Evolutionary conservation across 1,140 invertebrate species (phyloP), one percentile per base, ranked within the genome.

Genomic region (Atta cephalotes): DNA sequence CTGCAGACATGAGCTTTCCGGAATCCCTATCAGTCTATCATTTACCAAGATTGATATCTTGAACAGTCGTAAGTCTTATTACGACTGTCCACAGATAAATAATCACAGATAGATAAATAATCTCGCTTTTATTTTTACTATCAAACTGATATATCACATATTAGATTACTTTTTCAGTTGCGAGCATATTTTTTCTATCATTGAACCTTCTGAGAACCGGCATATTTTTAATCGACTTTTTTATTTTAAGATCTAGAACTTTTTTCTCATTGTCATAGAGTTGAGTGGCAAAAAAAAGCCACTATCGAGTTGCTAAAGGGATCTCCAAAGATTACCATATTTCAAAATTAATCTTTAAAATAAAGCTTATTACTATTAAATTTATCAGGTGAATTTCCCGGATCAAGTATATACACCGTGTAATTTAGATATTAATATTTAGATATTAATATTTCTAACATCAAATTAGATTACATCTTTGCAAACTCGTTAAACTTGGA

Each of bases 31-130:
- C 53, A 25, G 39, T 63, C 58, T n/a, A 25, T 79, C 60, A 21
- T 63, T 21, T 45, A 12, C 10, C 65, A 31, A 68, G 28, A 80
- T 25, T 45, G 45, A 0, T 28, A 49, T 14, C 45, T 72, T 35
- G 66, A 79, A 25, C 6, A 14, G 1, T 31, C 28, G 1, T 12
- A 21, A 2, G 21, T 45, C 62, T 4, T 7, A 16, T 18, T 6
- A 14, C 12, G 16, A 25, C 16, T 10, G 21, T 12, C 51, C 10
- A 14, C 14, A 12, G 21, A 81, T 58, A 70, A 58, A 81, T 81
- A 71, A 31, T 14, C 5, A n/a, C n/a, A n/a, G n/a, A n/a, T 25
- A 9, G 21, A 81, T 58, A 70, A 58, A 81, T 81, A 71, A 31
- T 14, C 5, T 3, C 3, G 49, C 31, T 71, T 72, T 71, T 6